Conservation (phyloP, 2,888 invertebrate species). For the Volucella inflata region DNA sequence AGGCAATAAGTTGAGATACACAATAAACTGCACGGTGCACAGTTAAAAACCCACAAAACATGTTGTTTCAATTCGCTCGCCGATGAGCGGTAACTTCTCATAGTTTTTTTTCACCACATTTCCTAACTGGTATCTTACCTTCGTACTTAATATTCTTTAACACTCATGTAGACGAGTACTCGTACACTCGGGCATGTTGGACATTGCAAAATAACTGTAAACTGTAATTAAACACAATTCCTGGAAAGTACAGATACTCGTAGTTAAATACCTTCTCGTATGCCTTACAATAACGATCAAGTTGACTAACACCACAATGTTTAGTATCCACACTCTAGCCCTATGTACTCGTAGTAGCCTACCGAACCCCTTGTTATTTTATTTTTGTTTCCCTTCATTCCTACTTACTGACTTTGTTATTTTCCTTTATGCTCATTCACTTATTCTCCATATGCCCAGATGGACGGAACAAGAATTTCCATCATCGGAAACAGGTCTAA, state of each 20-base stretch:
- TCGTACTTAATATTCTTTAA: constrained; percentile 17
- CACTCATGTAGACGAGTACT: constrained; percentile 15
- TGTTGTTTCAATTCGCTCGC: constrained; percentile 70
- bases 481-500: constrained; percentile 82
- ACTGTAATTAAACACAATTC: constrained; percentile 68
- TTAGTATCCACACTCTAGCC: constrained; percentile 43
- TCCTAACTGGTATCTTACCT: background rate
- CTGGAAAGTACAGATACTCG: constrained; percentile 38
- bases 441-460: constrained; percentile 59
- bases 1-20: constrained; percentile 50
- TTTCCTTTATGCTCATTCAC: constrained; percentile 35
- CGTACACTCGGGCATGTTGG: constrained; percentile 46
- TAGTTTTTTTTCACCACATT: background rate
- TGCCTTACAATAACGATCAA: constrained; percentile 41
- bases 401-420: background rate
- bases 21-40: constrained; percentile 55
- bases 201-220: constrained; percentile 73
- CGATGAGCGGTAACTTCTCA: constrained; percentile 15
- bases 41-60: constrained; percentile 57
- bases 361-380: background rate
- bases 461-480: constrained; percentile 83
- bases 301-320: constrained; percentile 38
- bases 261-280: background rate
- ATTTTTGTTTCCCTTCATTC: constrained; percentile 19
- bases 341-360: constrained; percentile 24